These are phyloP conservation scores for Troglohyphantes excavatus DNA, from an alignment of 2,888 invertebrate genomes.

Conservation along the genomic window DNA sequence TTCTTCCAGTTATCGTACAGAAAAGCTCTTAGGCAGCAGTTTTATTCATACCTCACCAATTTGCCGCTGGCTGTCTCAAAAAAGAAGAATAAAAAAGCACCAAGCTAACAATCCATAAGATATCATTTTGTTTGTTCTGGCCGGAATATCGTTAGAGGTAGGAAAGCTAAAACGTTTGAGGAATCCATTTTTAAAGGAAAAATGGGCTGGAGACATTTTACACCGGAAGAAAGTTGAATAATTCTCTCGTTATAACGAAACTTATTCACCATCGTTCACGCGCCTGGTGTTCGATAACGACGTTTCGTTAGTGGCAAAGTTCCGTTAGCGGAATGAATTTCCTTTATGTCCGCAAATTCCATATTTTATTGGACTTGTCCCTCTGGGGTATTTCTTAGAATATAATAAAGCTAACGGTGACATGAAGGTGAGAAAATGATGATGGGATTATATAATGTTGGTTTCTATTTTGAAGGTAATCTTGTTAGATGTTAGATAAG, in stretches of 20 bases:
- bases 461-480: neutral
- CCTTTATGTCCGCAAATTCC: constrained; percentile 8
- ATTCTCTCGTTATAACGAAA: constrained; percentile 46
- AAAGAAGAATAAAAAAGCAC: constrained; percentile 19
- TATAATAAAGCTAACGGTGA: neutral
- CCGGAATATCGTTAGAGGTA: neutral
- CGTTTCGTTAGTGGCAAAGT: neutral
- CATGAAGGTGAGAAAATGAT: neutral
- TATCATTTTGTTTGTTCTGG: constrained; percentile 4
- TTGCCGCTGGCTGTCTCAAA: constrained; percentile 3
- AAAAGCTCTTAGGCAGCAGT: constrained; percentile 14
- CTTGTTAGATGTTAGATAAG: neutral
- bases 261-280: constrained; percentile 4
- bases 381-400: neutral
- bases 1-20: neutral
- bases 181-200: constrained; percentile 31
- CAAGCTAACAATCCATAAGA: constrained; percentile 15
- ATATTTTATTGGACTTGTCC: neutral
- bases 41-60: constrained; percentile 40
- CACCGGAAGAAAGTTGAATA: constrained; percentile 47
- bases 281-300: constrained; percentile 30
- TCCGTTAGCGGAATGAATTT: constrained; percentile 41
- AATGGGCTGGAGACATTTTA: constrained; percentile 12
- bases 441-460: neutral
- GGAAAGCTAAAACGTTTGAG: neutral